Base-by-base conservation (phyloP, 2,797 vertebrate genomes). In the Mus caroli region DNA sequence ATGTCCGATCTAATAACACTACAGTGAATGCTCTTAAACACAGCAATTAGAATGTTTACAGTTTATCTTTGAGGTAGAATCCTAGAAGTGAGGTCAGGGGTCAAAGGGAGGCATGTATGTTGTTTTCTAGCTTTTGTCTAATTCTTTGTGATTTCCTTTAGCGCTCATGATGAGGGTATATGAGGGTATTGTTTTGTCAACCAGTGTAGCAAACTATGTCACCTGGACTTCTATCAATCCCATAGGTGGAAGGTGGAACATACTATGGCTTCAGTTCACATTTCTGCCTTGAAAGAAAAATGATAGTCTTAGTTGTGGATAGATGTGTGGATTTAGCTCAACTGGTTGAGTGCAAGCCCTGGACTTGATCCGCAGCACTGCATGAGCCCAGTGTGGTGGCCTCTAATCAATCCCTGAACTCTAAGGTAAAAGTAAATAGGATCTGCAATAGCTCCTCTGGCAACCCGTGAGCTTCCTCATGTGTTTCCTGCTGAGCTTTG, bases 11-110 rank as follows among this genome's bases (percentile, higher is more conserved):
- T 13, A 62, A 58, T 13, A 71, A 80, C 31, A 69, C 34, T 94
- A 6, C 0, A 82, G 40, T 40, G 77, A 82, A n/a, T 56, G 69
- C 37, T 40, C 26, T 34, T 76, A 28, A 76, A 43, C 22, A 22
- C 6, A 54, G 76, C 50, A 56, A 24, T 91, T 90, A 34, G 46
- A 28, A 64, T 82, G 85, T 91, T 90, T 94, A 67, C 13, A 31
- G 52, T 60, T 2, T 92, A 6, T 73, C 54, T 82, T 73, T n/a
- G 43, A 88, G 73, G 54, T 67, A 31, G 14, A 58, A 54, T 90
- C 71, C 88, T 54, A 73, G 85, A 46, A 77, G 71, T 88, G 54
- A 3, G 28, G 31, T 77, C 2, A 34, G 37, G 26, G 19, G 22
- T 92, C 50, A 52, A 84, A 88, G 19, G 13, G 24, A 84, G 3